Percentiles rank a stretch among this genome's conserved stretches.
Evolutionary conservation across 2,888 invertebrate genomes (phyloP).

Genomic region (Drepanosiphum platanoidis): DNA sequence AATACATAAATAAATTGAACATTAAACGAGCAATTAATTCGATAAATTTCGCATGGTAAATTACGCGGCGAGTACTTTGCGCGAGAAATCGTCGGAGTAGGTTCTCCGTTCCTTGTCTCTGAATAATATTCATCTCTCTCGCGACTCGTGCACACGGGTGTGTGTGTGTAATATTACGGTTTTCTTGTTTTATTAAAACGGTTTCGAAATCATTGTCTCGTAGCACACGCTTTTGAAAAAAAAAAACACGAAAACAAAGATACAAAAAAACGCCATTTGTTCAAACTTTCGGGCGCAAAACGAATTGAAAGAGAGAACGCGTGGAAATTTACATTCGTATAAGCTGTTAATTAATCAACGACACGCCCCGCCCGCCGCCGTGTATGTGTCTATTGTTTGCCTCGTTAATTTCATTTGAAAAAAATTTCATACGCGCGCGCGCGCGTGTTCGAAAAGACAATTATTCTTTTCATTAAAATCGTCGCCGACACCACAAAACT

Average conservation of each 20-base stretch:
- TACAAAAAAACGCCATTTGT: too few relatives aligned
- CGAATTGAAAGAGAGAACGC: too few relatives aligned
- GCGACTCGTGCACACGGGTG: too few relatives aligned
- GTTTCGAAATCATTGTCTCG: neutral
- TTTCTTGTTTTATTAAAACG: neutral
- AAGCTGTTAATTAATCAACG: neutral
- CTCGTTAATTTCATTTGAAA: neutral
- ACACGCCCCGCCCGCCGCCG: neutral
- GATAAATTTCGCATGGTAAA: neutral
- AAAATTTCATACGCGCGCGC: too few relatives aligned
- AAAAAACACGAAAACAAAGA: too few relatives aligned
- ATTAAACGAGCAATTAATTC: constrained; percentile 6
- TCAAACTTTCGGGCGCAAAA: too few relatives aligned
- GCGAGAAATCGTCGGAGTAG: too few relatives aligned
- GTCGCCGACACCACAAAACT: too few relatives aligned
- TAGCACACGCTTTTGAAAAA: too few relatives aligned
- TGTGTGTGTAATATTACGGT: neutral
- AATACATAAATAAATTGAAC: neutral
- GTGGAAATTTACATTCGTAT: neutral
- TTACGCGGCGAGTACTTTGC: neutral
- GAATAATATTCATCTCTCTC: too few relatives aligned
- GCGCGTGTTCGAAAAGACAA: too few relatives aligned
- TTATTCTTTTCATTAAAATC: too few relatives aligned
- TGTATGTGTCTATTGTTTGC: neutral
- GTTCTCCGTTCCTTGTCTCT: neutral